Conservation (phyloP, 2,797 vertebrate genomes). For the Lepilemur ruficaudatus region DNA sequence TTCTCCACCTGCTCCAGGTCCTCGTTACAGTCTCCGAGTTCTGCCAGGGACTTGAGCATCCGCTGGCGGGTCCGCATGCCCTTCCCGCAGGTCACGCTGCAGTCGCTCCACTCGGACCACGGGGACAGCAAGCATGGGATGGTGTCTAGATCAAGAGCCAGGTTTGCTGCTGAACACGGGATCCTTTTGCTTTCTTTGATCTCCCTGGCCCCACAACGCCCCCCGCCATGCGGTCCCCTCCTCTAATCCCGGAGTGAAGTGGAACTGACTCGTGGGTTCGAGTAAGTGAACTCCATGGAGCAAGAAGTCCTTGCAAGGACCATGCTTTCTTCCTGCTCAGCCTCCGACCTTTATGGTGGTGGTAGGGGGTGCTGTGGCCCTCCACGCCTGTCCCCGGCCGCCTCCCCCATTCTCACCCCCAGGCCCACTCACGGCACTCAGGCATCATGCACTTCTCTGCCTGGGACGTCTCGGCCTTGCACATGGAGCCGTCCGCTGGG, state of each 20-base stretch:
- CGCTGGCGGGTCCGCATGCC: conserved; percentile 93
- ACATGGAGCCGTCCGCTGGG: conserved; percentile 95
- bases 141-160: conserved; percentile 88
- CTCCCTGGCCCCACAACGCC: not conserved
- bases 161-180: not conserved
- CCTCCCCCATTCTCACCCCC: not conserved
- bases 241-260: not conserved
- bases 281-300: not conserved
- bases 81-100: conserved; percentile 97
- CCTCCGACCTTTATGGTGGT: not conserved
- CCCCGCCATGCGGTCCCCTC: not conserved
- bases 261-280: not conserved
- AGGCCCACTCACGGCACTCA: conserved; percentile 93
- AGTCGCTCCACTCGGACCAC: conserved; percentile 99
- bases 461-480: conserved; percentile 93
- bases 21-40: conserved; percentile 96
- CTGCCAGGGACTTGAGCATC: conserved; percentile 95
- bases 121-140: conserved; percentile 96
- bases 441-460: conserved; percentile 99
- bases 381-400: not conserved
- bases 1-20: conserved; percentile 99
- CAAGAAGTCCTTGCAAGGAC: not conserved
- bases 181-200: not conserved
- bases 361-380: not conserved
- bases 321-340: not conserved